Base-by-base conservation (phyloP, 2,888 invertebrate genomes). In the Nemapogon koenigi region DNA sequence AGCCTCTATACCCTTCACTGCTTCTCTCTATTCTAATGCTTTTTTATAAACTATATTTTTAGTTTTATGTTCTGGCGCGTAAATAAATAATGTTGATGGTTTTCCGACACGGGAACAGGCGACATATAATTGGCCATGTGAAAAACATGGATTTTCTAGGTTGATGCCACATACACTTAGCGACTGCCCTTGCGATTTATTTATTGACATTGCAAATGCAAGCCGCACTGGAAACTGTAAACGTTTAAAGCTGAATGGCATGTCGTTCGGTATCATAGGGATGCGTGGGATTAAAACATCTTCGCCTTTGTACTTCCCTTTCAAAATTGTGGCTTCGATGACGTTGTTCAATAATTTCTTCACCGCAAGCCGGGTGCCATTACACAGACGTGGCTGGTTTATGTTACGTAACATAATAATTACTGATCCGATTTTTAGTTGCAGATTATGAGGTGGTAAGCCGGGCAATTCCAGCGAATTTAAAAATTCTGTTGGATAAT, bases 181-280 rank as follows among this genome's bases (percentile, higher is more conserved):
- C 38, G 43, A 43, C 41, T 43, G 42, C 27, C 41, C 39, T 40
- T 43, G 43, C 31, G 44, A 35, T 39, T 44, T 43, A 43, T 42
- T 44, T 19, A 44, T 38, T 32, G 42, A 41, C 8, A 41, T 27
- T 7, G 39, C 40, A 18, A 45, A 45, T 13, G 41, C 42, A 31
- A 22, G n/a, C 28, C 38, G 43, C 25, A 44, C 14, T 1, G 43
- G 41, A 41, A 44, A 44, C 38, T 45, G 44, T 14, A 47, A 37
- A 39, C 41, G 41, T 43, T 46, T 45, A 39, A 47, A 47, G 25
- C 42, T 40, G 25, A 44, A 43, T 42, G 47, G 45, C 17, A 45
- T 40, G 36, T 45, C 41, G 15, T 27, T 45, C n/a, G 43, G 45
- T 15, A 47, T 47, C 41, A 45, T 45, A 33, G 45, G 44, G 38